Evolutionary conservation across 2,113 vertebrate species (phyloP).

Genomic region (Serinus canaria): DNA sequence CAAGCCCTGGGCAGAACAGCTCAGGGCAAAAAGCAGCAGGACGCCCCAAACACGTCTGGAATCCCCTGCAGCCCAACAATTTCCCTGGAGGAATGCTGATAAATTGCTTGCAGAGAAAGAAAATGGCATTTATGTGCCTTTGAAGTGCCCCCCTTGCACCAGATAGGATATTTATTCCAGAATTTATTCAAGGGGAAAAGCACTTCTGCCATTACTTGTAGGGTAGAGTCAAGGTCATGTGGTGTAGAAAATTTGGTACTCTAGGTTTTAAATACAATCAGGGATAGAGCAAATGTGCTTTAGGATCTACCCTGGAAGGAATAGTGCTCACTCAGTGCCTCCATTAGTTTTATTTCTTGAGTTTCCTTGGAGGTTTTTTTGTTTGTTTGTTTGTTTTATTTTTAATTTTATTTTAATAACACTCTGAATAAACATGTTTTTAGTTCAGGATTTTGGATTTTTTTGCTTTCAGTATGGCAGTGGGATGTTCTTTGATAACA

Average conservation of each 20-base stretch:
- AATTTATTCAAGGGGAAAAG: not conserved
- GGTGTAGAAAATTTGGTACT: not conserved
- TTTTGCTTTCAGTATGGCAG: not conserved
- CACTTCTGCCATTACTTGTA: not conserved
- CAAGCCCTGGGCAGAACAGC: not conserved
- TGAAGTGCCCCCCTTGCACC: not conserved
- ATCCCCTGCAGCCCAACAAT: not conserved
- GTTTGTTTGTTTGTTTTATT: not conserved
- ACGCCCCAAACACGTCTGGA: not conserved
- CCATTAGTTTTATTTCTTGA: not conserved
- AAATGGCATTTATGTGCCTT: not conserved
- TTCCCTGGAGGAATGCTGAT: not conserved
- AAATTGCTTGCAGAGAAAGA: not conserved
- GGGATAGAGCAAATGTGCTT: not conserved
- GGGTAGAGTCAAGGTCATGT: not conserved
- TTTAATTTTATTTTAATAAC: not conserved
- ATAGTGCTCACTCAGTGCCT: not conserved
- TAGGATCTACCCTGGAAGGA: not conserved
- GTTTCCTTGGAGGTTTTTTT: not conserved
- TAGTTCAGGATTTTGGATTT: not conserved
- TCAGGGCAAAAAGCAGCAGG: constrained; percentile 32
- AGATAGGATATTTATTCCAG: not conserved
- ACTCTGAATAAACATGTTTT: not conserved
- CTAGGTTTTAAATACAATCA: not conserved
- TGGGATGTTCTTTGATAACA: not conserved